These are phyloP conservation scores for Plemyria rubiginata DNA, from an alignment of 2,888 invertebrate species.

Conservation along the genomic window DNA sequence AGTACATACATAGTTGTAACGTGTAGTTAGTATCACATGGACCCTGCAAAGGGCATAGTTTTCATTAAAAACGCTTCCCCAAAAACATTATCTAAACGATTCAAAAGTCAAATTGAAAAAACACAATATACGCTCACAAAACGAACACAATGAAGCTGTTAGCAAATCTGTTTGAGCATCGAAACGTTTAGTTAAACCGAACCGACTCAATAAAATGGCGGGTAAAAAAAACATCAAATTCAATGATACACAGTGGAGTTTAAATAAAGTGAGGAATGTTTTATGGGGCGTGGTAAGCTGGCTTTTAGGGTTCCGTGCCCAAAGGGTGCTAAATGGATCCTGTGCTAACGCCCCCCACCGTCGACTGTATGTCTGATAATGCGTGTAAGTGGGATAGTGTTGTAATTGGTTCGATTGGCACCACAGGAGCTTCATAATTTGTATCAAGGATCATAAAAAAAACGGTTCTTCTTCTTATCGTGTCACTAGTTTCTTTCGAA, in stretches of 20 bases:
- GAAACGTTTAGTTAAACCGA: constrained; percentile 52
- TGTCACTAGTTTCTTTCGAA: too few relatives aligned
- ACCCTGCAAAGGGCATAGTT: too few relatives aligned
- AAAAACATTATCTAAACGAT: not conserved
- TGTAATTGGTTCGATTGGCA: too few relatives aligned
- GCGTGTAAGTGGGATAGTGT: too few relatives aligned
- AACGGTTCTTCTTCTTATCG: too few relatives aligned
- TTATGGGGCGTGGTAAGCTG: not conserved
- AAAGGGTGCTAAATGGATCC: not conserved
- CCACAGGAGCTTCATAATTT: too few relatives aligned
- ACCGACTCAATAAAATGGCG: constrained; percentile 48
- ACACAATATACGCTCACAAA: constrained; percentile 11
- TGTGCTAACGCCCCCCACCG: not conserved
- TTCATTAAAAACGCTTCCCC: not conserved
- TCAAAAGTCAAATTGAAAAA: constrained; percentile 12
- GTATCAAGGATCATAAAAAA: too few relatives aligned
- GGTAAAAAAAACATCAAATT: constrained; percentile 42
- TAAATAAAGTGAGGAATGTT: constrained; percentile 17
- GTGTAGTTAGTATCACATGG: too few relatives aligned
- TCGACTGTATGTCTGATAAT: not conserved
- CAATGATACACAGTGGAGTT: constrained; percentile 24
- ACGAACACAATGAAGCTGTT: constrained; percentile 31
- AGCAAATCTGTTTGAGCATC: constrained; percentile 46
- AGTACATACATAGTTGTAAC: too few relatives aligned
- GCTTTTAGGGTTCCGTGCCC: not conserved